These are phyloP conservation scores for Xiphorhynchus elegans DNA, from an alignment of 2,113 vertebrate genomes.

Conservation along the genomic window DNA sequence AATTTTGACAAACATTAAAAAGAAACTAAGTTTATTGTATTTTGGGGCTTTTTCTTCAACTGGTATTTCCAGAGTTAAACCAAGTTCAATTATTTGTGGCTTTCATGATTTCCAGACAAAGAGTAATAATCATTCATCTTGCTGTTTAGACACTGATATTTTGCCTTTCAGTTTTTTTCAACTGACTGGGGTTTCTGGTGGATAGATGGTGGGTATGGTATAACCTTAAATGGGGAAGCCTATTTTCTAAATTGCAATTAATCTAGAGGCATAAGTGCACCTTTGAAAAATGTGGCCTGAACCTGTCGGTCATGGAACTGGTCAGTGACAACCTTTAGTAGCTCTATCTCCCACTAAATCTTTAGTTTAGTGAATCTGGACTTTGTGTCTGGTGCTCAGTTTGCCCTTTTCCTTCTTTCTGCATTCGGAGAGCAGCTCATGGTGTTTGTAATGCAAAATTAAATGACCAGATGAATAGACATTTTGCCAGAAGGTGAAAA, in stretches of 20 bases:
- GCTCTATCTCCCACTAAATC: neutral
- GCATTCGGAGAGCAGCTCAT: neutral
- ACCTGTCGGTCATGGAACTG: neutral
- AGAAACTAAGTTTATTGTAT: neutral
- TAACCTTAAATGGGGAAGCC: neutral
- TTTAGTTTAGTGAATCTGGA: neutral
- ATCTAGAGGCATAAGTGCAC: neutral
- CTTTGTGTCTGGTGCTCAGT: neutral
- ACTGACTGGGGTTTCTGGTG: neutral
- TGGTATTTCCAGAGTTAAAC: neutral
- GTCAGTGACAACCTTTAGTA: neutral
- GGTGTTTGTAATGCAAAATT: neutral
- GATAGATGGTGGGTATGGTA: neutral
- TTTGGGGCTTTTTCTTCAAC: neutral
- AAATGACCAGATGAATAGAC: neutral
- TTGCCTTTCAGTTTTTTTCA: neutral
- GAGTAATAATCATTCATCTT: neutral
- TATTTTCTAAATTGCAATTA: neutral
- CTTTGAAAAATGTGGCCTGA: neutral
- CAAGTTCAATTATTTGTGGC: neutral
- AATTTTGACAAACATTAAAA: neutral
- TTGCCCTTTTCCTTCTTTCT: neutral
- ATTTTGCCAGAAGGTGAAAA: neutral
- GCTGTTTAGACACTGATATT: neutral
- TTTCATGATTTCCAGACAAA: neutral